Evolutionary conservation across 2,797 vertebrate genomes (phyloP), one percentile per base, ranked within the genome.

Genomic region (Chromis chromis): DNA sequence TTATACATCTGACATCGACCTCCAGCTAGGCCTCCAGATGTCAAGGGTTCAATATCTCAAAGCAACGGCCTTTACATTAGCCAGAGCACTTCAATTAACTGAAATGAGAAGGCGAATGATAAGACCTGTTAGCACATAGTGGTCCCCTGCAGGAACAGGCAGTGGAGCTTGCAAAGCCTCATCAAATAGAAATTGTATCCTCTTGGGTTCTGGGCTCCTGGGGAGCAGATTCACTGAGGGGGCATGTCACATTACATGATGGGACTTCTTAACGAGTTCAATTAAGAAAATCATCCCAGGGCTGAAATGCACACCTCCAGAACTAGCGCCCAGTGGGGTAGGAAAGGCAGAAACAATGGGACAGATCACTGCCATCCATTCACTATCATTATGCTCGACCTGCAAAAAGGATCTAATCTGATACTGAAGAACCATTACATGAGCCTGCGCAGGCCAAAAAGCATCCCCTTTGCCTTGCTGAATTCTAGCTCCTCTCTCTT

Each of bases 151-250:
- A 83, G 81, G 65, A 69, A 9, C 24, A 56, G 22, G 63, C 77
- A 86, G 59, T 2, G 57, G 68, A 78, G 84, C 80, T 65, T 62
- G 71, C 81, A 78, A 71, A 86, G 77, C 77, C 84, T 86, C 82
- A 78, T 84, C 75, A 39, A 90, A 90, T 39, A 71, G 93, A 94
- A 91, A 94, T 77, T 6, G 75, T 88, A 91, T 86, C 81, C 13
- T 40, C 65, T 55, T 57, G 66, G 77, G 84, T 21, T 48, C 60
- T 46, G 57, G 50, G 24, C 86, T 88, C 90, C 85, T 13, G 80
- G 88, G 79, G 90, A 86, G 87, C 83, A 10, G 62, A 57, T 74
- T 70, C 70, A 42, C 85, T 31, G 31, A 24, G 57, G 46, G 48
- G 59, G 48, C 57, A 76, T 59, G 81, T 90, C 88, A 78, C 80